A percentile compares a stretch with the other conserved stretches of the same genome.
These are phyloP conservation scores for Anisognathus igniventris DNA, from an alignment of 2,797 vertebrate genomes.

Conservation along the genomic window DNA sequence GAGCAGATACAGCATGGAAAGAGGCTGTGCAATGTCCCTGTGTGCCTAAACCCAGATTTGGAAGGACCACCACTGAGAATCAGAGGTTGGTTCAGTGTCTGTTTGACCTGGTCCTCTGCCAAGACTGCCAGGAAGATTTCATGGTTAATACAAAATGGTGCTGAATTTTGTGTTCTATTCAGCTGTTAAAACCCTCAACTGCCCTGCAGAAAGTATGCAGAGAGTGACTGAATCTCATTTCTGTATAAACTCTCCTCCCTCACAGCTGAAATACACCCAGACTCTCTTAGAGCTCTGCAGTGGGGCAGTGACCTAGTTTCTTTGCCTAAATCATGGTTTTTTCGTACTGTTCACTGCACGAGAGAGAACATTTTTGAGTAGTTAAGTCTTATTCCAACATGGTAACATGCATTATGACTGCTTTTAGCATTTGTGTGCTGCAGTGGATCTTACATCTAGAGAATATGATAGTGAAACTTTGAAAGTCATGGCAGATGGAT, in stretches of 20 bases:
- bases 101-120: not conserved
- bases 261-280: not conserved
- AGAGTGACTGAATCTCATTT: not conserved
- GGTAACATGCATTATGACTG: not conserved
- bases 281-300: not conserved
- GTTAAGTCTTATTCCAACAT: not conserved
- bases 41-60: conserved; percentile 76
- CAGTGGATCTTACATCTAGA: not conserved
- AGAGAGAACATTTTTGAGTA: not conserved
- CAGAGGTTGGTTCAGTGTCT: conserved; percentile 72
- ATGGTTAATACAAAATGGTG: not conserved
- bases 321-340: not conserved
- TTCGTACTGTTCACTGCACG: not conserved
- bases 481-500: not conserved
- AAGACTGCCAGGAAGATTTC: not conserved
- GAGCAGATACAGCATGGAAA: conserved; percentile 80
- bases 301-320: not conserved
- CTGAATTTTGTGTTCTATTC: not conserved
- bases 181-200: not conserved
- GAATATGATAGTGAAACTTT: not conserved
- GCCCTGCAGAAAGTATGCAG: not conserved
- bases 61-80: conserved; percentile 76
- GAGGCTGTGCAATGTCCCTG: conserved; percentile 73
- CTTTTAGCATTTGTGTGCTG: not conserved
- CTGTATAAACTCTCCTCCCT: not conserved